These are phyloP conservation scores for Drosophila sp. DNA, from an alignment of 1,140 invertebrate species.

Conservation along the genomic window DNA sequence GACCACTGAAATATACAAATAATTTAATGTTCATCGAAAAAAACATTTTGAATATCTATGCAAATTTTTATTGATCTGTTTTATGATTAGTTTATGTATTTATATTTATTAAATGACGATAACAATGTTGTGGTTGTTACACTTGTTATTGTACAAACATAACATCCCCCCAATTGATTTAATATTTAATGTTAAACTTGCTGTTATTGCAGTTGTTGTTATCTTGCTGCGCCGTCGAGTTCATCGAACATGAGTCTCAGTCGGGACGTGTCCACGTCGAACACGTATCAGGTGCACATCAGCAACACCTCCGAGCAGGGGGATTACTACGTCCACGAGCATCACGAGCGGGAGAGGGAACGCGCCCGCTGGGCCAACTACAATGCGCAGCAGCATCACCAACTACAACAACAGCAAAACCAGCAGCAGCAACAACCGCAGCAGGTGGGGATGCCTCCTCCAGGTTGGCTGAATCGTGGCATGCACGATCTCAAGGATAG, in stretches of 20 bases:
- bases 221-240: conserved; percentile 56
- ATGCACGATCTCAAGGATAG: conserved; percentile 79
- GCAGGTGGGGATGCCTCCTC: conserved; percentile 39
- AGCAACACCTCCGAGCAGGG: conserved; percentile 61
- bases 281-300: conserved; percentile 77
- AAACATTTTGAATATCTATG: too few relatives aligned
- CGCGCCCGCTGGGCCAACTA: conserved; percentile 87
- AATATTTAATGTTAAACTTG: neutral
- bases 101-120: too few relatives aligned
- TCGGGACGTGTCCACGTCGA: conserved; percentile 79
- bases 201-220: conserved; percentile 50
- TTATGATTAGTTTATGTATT: too few relatives aligned
- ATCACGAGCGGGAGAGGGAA: conserved; percentile 86
- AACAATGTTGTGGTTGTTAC: neutral
- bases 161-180: conserved; percentile 1
- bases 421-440: conserved; percentile 42
- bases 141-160: neutral
- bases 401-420: conserved; percentile 32
- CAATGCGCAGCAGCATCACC: conserved; percentile 40
- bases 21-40: too few relatives aligned
- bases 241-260: conserved; percentile 71
- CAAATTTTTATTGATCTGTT: too few relatives aligned
- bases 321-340: conserved; percentile 78
- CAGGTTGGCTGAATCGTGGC: conserved; percentile 76
- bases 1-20: too few relatives aligned